Conservation (phyloP, 2,113 vertebrate species). For the Aspidoscelis tigris region DNA sequence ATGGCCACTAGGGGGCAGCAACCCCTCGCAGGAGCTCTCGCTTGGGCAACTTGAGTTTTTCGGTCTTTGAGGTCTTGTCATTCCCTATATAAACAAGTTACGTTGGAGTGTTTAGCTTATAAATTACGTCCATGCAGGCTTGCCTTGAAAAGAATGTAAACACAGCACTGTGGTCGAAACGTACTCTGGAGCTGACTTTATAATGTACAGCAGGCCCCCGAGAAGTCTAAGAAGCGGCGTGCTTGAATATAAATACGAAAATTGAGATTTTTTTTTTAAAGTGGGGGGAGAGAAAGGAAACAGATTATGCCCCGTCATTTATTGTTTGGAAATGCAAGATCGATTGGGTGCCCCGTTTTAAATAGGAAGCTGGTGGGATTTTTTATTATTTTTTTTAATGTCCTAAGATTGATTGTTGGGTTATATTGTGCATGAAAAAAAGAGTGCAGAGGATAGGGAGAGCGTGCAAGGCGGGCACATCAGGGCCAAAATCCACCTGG, state of each 20-base stretch:
- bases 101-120: conserved; percentile 87
- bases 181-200: conserved; percentile 81
- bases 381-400: neutral
- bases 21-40: conserved; percentile 25
- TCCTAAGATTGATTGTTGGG: neutral
- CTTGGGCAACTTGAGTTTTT: conserved; percentile 57
- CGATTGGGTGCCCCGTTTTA: neutral
- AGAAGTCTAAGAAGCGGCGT: conserved; percentile 65
- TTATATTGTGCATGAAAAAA: neutral
- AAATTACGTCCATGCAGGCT: conserved; percentile 86
- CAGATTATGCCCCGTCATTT: neutral
- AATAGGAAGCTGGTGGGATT: conserved; percentile 8
- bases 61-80: conserved; percentile 78
- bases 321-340: neutral
- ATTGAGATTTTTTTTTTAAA: conserved; percentile 18
- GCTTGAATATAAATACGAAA: conserved; percentile 63
- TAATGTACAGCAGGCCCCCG: conserved; percentile 85
- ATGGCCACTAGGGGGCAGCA: conserved; percentile 72
- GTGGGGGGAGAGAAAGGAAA: conserved; percentile 29
- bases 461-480: too few species aligned
- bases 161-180: conserved; percentile 86
- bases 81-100: conserved; percentile 86
- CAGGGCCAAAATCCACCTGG: neutral
- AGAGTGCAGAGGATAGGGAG: neutral
- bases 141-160: conserved; percentile 87